Conservation (phyloP, 2,113 vertebrate species). For the Protomyctophum bolini region DNA sequence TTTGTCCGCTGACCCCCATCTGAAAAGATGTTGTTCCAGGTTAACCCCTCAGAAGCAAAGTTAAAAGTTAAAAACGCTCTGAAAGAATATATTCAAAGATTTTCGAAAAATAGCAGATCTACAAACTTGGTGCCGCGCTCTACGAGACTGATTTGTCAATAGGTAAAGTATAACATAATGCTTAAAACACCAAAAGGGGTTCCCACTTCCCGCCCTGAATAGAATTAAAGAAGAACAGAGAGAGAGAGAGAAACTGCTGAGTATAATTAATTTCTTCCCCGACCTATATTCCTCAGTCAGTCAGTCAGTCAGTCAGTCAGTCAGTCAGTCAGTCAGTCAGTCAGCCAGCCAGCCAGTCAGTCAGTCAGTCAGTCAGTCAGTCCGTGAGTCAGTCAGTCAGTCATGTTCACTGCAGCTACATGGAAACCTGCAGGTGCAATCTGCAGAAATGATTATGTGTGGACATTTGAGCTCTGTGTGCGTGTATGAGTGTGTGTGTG, state of each 20-base stretch:
- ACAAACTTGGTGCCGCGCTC: too few species aligned
- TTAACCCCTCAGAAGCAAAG: too few species aligned
- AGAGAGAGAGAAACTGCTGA: constrained; percentile 3
- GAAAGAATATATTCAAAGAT: too few species aligned
- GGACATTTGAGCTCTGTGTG: neutral
- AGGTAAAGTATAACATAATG: too few species aligned
- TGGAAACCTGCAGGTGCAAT: too few species aligned
- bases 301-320: constrained; percentile 8
- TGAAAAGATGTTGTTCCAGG: too few species aligned
- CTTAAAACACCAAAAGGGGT: too few species aligned
- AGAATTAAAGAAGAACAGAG: neutral
- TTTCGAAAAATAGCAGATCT: too few species aligned
- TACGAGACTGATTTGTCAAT: too few species aligned
- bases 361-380: constrained; percentile 10
- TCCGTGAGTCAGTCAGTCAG: neutral
- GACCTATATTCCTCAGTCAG: constrained; percentile 29
- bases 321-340: constrained; percentile 10
- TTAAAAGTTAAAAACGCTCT: too few species aligned
- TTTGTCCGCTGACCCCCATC: too few species aligned
- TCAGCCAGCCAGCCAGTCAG: constrained; percentile 15
- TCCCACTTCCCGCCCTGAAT: too few species aligned
- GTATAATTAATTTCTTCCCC: constrained; percentile 14
- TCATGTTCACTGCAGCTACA: constrained; percentile 5
- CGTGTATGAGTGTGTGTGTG: neutral
- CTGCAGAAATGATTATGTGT: neutral